Evolutionary conservation across 2,113 vertebrate genomes (phyloP).

Genomic region (Ptilorrhoa leucosticta): DNA sequence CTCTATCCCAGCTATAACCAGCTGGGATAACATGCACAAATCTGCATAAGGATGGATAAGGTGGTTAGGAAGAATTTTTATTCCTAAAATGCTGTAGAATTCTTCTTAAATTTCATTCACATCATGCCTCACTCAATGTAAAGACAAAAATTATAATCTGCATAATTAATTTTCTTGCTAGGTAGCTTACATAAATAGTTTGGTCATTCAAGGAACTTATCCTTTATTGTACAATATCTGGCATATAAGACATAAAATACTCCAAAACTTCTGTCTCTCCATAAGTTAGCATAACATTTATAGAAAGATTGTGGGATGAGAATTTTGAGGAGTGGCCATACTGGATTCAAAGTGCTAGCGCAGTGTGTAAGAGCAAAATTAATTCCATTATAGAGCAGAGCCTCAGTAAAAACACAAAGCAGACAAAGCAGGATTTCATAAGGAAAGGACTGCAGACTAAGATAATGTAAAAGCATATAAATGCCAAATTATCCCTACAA

Average conservation of each 20-base stretch:
- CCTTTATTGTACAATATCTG: background rate
- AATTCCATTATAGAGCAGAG: background rate
- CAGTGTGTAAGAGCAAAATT: background rate
- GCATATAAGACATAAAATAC: background rate
- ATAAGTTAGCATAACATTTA: background rate
- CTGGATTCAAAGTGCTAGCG: background rate
- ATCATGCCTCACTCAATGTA: background rate
- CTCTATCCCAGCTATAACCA: background rate
- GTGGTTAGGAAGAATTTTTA: background rate
- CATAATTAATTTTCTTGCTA: background rate
- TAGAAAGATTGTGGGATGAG: background rate
- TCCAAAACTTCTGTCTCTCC: background rate
- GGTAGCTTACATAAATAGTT: background rate
- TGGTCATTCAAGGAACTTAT: background rate
- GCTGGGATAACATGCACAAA: fast-evolving
- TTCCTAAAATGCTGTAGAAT: background rate
- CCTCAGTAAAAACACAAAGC: background rate
- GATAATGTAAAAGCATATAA: background rate
- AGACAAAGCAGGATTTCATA: background rate
- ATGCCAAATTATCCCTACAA: background rate
- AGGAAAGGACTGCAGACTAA: background rate
- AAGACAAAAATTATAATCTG: background rate
- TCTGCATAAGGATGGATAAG: background rate
- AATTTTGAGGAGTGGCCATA: background rate
- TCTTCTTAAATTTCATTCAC: background rate